phyloP scores from a whole-genome alignment of 1,140 invertebrate genomes.

The Hermatobates lingyangjiaoensis region DNA sequence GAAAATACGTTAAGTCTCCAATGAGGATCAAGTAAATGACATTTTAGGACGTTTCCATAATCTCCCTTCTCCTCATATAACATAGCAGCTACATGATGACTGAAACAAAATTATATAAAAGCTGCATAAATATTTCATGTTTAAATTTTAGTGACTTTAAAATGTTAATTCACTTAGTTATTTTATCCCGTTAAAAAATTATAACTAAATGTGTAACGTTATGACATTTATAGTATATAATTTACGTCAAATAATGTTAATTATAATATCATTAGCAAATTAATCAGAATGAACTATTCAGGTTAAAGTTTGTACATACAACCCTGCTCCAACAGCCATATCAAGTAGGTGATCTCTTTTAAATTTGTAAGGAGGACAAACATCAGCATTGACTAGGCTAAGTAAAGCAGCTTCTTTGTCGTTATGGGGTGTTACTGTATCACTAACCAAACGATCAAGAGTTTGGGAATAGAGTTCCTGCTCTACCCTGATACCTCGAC shows the following conservation, averaged over 20 bases:
- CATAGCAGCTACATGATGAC: conserved; percentile 40
- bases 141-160: too few relatives aligned
- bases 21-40: conserved; percentile 34
- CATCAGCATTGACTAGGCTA: conserved; percentile 46
- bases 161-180: too few relatives aligned
- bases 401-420: conserved; percentile 65
- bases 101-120: too few relatives aligned
- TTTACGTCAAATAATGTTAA: too few relatives aligned
- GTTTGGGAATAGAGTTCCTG: conserved; percentile 23
- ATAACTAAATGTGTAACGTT: too few relatives aligned
- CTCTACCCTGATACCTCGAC: conserved; percentile 22
- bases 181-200: too few relatives aligned
- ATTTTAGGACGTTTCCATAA: conserved; percentile 34
- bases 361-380: conserved; percentile 19
- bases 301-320: conserved; percentile 13
- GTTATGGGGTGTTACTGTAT: conserved; percentile 34
- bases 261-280: too few relatives aligned
- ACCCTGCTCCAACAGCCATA: conserved; percentile 15
- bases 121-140: too few relatives aligned
- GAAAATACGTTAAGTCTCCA: conserved; percentile 26
- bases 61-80: conserved; percentile 34
- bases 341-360: conserved; percentile 11
- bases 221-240: too few relatives aligned
- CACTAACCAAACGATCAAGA: conserved; percentile 30
- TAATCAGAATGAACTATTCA: not conserved